phyloP scores from a whole-genome alignment of 2,797 vertebrate species.

The Sphaeramia orbicularis region DNA sequence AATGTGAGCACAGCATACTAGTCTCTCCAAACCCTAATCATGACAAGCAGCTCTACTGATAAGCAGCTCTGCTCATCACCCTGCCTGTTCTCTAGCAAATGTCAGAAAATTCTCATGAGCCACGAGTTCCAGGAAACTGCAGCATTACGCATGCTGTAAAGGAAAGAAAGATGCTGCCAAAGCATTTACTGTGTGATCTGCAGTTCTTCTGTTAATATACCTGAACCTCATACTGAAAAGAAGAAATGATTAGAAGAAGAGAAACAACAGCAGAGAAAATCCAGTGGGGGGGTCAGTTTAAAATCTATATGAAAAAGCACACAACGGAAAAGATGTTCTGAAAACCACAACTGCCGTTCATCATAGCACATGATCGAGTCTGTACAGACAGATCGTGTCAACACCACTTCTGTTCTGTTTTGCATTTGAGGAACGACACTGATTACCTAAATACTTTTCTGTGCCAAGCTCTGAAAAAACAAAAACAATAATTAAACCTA shows the following conservation, averaged over 20 bases:
- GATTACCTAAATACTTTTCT: not conserved
- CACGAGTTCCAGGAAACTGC: slow-evolving; percentile 22
- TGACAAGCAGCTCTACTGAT: slow-evolving; percentile 1
- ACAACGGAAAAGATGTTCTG: not conserved
- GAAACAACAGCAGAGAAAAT: not conserved
- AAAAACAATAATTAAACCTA: not conserved
- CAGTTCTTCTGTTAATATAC: slow-evolving; percentile 1
- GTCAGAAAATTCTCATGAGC: not conserved
- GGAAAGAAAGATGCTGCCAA: slow-evolving; percentile 19
- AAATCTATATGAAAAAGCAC: not conserved
- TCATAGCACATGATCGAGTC: not conserved
- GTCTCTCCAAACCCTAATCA: not conserved
- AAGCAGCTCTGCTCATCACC: not conserved
- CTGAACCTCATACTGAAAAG: not conserved
- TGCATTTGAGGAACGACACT: not conserved
- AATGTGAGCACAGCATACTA: not conserved
- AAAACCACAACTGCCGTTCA: not conserved
- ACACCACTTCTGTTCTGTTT: not conserved
- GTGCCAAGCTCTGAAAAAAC: not conserved
- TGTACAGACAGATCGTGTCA: not conserved
- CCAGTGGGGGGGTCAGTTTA: not conserved
- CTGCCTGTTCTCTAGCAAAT: not conserved
- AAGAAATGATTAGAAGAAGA: slow-evolving; percentile 2
- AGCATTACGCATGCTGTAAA: slow-evolving; percentile 23
- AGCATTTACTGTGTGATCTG: not conserved